These are phyloP conservation scores for Pangasius macronema DNA, from an alignment of 2,797 vertebrate genomes.

Conservation along the genomic window DNA sequence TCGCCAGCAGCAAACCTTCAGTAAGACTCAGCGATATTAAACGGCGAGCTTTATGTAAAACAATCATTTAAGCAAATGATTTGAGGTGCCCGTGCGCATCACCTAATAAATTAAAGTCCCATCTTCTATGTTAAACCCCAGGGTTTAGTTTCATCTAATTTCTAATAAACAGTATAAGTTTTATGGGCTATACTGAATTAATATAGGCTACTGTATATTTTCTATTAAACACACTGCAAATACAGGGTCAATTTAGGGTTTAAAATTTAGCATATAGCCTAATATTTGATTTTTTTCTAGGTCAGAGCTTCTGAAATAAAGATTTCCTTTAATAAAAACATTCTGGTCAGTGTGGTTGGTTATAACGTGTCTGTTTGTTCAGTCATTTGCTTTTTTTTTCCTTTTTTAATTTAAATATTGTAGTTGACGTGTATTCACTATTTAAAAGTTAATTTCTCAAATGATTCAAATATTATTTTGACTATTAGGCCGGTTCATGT, in stretches of 20 bases:
- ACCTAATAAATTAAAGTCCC: conserved; percentile 1
- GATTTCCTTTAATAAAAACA: not conserved
- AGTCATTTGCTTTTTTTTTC: not conserved
- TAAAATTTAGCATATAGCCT: not conserved
- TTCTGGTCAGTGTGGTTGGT: not conserved
- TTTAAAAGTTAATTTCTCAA: not conserved
- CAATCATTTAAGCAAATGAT: not conserved
- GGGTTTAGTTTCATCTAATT: too few species aligned
- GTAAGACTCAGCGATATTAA: not conserved
- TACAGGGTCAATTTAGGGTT: not conserved
- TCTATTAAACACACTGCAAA: not conserved
- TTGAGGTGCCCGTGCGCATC: not conserved
- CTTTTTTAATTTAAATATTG: not conserved
- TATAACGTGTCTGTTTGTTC: too few species aligned
- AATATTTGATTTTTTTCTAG: not conserved
- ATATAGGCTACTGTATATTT: not conserved
- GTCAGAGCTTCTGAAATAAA: not conserved
- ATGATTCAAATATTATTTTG: not conserved
- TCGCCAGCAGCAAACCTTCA: not conserved
- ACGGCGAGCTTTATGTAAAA: not conserved
- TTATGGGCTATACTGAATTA: not conserved
- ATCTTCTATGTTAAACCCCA: not conserved
- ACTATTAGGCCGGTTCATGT: not conserved
- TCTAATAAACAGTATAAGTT: not conserved
- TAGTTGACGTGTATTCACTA: not conserved